Evolutionary conservation across 1,140 invertebrate species (phyloP), one percentile per base, ranked within the genome.

Genomic region (Venturia canescens): DNA sequence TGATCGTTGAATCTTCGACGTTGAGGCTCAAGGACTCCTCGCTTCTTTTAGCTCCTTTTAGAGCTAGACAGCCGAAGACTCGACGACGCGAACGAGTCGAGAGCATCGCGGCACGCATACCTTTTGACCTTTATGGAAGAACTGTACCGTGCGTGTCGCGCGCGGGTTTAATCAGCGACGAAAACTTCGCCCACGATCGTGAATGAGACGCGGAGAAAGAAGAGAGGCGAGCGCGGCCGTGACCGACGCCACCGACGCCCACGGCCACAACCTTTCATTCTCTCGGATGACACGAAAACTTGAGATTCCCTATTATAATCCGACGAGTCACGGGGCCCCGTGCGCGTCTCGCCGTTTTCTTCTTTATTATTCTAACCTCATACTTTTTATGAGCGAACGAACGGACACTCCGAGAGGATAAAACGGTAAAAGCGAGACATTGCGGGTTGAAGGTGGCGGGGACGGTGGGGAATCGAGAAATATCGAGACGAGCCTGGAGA

Each of bases 141-240:
- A 31, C 26, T 18, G 15, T 16, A 23, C 3, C n/a, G n/a, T 69
- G 9, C n/a, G n/a, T n/a, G n/a, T n/a, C n/a, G 27, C n/a, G 66
- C 66, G 66, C 31, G 18, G 66, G 31, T 69, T 69, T 31, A 50
- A 53, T 74, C 50, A 76, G 63, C n/a, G 50, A 60, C 50, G 50
- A 31, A 76, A 60, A 76, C 7, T 76, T 29, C 74, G 74, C 50
- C 26, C 21, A 60, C n/a, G 50, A 31, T 3, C 27, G 71, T 23
- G 7, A 31, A 71, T 2, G 16, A 16, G 29, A 15, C 0, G n/a
- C 6, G 13, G 38, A 44, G 13, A 11, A 44, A 66, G 1, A 70
- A 70, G 13, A 27, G 29, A 6, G 29, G 29, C 27, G 31, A 23
- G 57, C 21, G 53, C 26, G 72, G 50, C 69, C 29, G 31, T 71